These are phyloP conservation scores for Drosophila sucinea DNA, from an alignment of 1,140 invertebrate genomes.

Conservation along the genomic window DNA sequence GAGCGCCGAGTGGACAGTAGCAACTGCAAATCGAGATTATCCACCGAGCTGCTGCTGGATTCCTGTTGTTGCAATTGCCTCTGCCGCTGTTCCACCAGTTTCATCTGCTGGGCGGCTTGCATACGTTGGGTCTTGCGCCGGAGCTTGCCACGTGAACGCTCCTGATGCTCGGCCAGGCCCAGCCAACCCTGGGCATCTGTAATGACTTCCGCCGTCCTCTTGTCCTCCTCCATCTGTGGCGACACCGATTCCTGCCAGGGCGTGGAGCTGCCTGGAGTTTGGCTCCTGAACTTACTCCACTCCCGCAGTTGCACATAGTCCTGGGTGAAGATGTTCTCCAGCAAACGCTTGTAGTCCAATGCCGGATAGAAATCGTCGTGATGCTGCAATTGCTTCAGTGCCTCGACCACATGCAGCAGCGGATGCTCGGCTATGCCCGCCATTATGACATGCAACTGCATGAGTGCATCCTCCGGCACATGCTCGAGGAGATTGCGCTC, in stretches of 20 bases:
- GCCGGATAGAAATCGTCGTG: conserved; percentile 87
- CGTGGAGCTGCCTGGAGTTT: not conserved
- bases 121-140: conserved; percentile 68
- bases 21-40: conserved; percentile 82
- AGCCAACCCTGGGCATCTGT: conserved; percentile 59
- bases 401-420: conserved; percentile 87
- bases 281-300: conserved; percentile 56
- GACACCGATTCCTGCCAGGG: not conserved
- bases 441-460: conserved; percentile 87
- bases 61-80: conserved; percentile 50
- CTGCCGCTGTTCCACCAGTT: conserved; percentile 49
- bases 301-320: conserved; percentile 83
- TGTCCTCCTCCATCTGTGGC: not conserved
- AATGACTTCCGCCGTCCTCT: not conserved
- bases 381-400: conserved; percentile 87
- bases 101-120: conserved; percentile 63
- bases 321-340: conserved; percentile 85
- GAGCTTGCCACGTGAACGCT: conserved; percentile 52
- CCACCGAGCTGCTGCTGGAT: conserved; percentile 47
- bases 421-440: conserved; percentile 88
- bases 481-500: conserved; percentile 89
- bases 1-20: conserved; percentile 17
- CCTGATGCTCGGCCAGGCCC: conserved; percentile 69
- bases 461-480: conserved; percentile 86
- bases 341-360: conserved; percentile 86